Base-by-base conservation (phyloP, 2,888 invertebrate species). In the Nasonia oneida region DNA sequence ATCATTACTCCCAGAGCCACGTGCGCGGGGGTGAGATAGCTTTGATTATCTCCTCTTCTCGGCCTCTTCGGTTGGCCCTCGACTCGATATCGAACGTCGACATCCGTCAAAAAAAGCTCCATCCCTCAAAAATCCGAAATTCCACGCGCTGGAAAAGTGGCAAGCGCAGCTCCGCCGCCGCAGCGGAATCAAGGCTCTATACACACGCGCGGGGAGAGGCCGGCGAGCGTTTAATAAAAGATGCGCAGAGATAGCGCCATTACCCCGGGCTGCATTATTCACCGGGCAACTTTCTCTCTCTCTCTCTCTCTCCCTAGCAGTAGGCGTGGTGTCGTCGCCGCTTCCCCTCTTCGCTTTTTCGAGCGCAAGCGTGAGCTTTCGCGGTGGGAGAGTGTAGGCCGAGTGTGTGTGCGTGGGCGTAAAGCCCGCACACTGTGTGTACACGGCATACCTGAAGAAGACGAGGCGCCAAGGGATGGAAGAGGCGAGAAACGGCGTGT, bases 191-290 rank as follows among this genome's bases (percentile, higher is more conserved):
- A 73, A 73, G 42, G 71, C 39, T 61, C n/a, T 61, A 8, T 61
- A 61, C 23, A 61, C n/a, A 39, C 18, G 53, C 29, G 57, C 23
- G 53, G 50, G 57, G 29, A 81, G 78, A 50, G 85, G 29, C 70
- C 70, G 83, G 79, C 29, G 80, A 79, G 91, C 92, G 92, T 92
- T 93, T 93, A 93, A 93, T 93, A 93, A 93, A 93, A 93, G 93
- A 93, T 93, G 93, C 92, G 93, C 93, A 92, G 93, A 93, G 93
- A 93, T 93, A 93, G 93, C 93, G 93, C 93, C 93, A 93, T 93
- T 93, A 93, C 93, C 93, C 92, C 91, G 92, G 90, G 90, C 90
- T 93, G 93, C 93, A 93, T 93, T 93, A 93, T 93, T 93, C 93
- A 93, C 92, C 91, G 91, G 89, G 92, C 92, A 90, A 92, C 91